Base-by-base conservation (phyloP, 2,113 vertebrate species). In the Xerus inauris region DNA sequence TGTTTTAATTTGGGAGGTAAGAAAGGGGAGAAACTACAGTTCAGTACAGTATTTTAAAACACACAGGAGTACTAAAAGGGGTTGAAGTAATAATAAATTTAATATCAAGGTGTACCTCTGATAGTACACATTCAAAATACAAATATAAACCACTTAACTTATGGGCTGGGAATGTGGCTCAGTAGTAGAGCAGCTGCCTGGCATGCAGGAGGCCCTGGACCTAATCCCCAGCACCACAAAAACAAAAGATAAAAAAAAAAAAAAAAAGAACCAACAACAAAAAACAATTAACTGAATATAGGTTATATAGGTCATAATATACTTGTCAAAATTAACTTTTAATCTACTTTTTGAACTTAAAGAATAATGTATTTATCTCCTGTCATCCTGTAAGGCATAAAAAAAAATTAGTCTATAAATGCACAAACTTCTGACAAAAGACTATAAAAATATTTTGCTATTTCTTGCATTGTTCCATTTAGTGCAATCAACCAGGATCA, bases 391-490 rank as follows among this genome's bases (percentile, higher is more conserved):
- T 79, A 85, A 69, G 16, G 82, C 62, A 76, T 11, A 2, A 24
- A 49, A 94, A 94, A 77, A 82, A 62, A 62, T 91, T 17, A 45
- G 20, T 40, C 45, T 32, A 54, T 38, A 69, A 69, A 54, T 69
- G 40, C 7, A 75, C 30, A 89, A 59, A 67, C 35, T 59, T 86
- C 20, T 42, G 32, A 71, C 20, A 38, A 80, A 79, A 85, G 42
- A 30, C 20, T 86, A 10, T 75, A 96, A 86, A 75, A 79, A 64
- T 73, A 45, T 77, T 86, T 95, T 72, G 30, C 24, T 59, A 73
- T 80, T 75, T 67, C 16, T 81, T 93, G 67, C 35, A 86, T 51
- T 71, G 9, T 75, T 92, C 76, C 57, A 57, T 76, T 93, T 81
- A 95, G 86, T 76, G 42, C 6, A 95, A 54, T 81, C 32, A 79